Conservation (phyloP, 53 echinoderm and acorn worm genomes). For the Actinopyga echinites region DNA sequence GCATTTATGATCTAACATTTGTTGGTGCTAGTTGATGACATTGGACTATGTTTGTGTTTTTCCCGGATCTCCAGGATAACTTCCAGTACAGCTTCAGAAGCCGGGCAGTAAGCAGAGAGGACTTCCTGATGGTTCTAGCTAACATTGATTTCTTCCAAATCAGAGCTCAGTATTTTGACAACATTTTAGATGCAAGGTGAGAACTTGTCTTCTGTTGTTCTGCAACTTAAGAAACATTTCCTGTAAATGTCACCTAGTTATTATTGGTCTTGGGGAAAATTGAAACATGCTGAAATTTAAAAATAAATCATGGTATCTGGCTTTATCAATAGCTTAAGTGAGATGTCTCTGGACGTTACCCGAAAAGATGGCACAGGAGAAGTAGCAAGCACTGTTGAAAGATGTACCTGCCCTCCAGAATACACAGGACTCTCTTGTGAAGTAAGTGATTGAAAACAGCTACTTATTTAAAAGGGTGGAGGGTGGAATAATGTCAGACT, state of each 20-base stretch:
- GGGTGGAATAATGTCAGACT: not conserved
- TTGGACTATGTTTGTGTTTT: not conserved
- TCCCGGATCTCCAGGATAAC: slow-evolving; percentile 49
- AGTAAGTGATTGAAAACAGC: slow-evolving; percentile 44
- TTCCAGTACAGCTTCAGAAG: slow-evolving; percentile 86
- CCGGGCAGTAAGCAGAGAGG: slow-evolving; percentile 68
- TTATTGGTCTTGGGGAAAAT: too few species aligned
- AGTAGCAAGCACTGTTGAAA: slow-evolving; percentile 69
- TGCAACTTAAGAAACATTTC: too few species aligned
- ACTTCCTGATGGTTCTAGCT: slow-evolving; percentile 87
- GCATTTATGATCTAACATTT: too few species aligned
- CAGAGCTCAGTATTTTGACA: slow-evolving; percentile 85
- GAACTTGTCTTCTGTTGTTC: not conserved
- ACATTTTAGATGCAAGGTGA: slow-evolving; percentile 67
- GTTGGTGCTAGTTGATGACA: too few species aligned
- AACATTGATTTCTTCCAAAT: slow-evolving; percentile 72
- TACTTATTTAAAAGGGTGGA: not conserved
- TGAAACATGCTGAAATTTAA: not conserved
- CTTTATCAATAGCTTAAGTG: slow-evolving; percentile 54
- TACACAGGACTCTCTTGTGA: slow-evolving; percentile 90
- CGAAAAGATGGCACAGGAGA: slow-evolving; percentile 57
- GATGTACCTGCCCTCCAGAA: slow-evolving; percentile 77
- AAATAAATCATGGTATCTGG: not conserved
- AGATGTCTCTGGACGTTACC: slow-evolving; percentile 72
- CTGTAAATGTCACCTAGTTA: too few species aligned